Conservation (phyloP, 2,888 invertebrate species). For the Phorcus lineatus region DNA sequence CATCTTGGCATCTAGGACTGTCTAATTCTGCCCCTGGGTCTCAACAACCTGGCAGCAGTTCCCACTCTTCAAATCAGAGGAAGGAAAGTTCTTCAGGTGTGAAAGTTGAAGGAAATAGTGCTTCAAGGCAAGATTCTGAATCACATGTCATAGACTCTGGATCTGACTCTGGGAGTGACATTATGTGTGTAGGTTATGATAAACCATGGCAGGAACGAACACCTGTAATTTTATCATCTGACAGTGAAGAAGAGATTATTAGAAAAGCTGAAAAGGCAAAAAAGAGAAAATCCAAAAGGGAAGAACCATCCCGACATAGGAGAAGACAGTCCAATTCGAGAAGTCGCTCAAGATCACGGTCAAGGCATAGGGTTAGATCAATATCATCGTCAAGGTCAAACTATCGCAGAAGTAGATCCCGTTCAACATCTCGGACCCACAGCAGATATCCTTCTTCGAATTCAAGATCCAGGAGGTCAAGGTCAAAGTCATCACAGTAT, state of each 20-base stretch:
- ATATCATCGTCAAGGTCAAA: conserved; percentile 32
- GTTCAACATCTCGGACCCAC: conserved; percentile 12
- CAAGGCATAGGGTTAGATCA: conserved; percentile 30
- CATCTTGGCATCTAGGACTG: conserved; percentile 50
- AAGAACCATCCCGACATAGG: background rate
- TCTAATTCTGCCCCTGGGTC: background rate
- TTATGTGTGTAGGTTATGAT: conserved; percentile 80
- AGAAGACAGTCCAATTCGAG: background rate
- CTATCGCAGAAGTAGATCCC: conserved; percentile 20
- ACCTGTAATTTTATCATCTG: conserved; percentile 76
- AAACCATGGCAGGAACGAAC: conserved; percentile 83
- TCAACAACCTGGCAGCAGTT: background rate
- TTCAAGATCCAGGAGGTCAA: background rate
- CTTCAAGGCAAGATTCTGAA: conserved; percentile 22
- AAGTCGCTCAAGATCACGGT: background rate
- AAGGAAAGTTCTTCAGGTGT: conserved; percentile 10
- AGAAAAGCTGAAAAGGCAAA: conserved; percentile 6
- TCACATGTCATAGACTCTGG: conserved; percentile 33
- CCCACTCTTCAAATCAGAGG: background rate
- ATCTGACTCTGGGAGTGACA: conserved; percentile 57
- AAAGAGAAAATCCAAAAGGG: background rate
- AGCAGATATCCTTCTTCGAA: background rate
- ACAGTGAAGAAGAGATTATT: conserved; percentile 47
- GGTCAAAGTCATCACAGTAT: background rate
- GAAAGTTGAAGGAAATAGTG: conserved; percentile 3